Evolutionary conservation across 2,888 invertebrate genomes (phyloP).

Genomic region (Machimus atricapillus): DNA sequence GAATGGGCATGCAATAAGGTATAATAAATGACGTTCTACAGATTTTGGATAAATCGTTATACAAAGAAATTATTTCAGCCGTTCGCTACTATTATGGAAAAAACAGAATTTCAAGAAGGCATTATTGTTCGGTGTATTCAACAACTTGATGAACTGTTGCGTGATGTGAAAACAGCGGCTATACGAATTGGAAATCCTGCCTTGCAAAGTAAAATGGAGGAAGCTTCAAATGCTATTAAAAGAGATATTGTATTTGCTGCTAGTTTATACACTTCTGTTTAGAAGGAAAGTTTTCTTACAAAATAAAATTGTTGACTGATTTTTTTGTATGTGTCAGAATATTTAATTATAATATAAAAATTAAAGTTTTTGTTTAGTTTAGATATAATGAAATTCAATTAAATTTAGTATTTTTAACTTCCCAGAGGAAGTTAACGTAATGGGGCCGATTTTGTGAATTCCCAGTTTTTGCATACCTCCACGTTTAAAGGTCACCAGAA

Average conservation of each 20-base stretch:
- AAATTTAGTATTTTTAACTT: too few relatives aligned
- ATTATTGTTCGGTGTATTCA: constrained; percentile 97
- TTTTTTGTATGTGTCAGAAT: too few relatives aligned
- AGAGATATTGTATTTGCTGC: constrained; percentile 98
- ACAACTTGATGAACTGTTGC: constrained; percentile 89
- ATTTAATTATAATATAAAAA: too few relatives aligned
- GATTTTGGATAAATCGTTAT: neutral
- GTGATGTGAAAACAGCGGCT: constrained; percentile 90
- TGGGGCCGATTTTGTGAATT: too few relatives aligned
- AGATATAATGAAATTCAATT: too few relatives aligned
- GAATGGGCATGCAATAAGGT: constrained; percentile 94
- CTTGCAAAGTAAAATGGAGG: constrained; percentile 92
- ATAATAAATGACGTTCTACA: constrained; percentile 13
- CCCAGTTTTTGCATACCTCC: too few relatives aligned
- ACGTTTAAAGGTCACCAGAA: too few relatives aligned
- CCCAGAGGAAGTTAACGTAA: too few relatives aligned
- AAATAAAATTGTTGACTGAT: too few relatives aligned
- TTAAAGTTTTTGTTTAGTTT: too few relatives aligned
- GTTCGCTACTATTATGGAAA: constrained; percentile 90
- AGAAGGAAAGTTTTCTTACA: neutral
- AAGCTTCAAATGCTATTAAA: constrained; percentile 90
- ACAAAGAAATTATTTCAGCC: constrained; percentile 65
- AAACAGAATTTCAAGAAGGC: constrained; percentile 92
- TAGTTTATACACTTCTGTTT: constrained; percentile 80
- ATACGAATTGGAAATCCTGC: constrained; percentile 92